Evolutionary conservation across 2,113 vertebrate species (phyloP), one percentile per base, ranked within the genome.

Genomic region (Alectura lathami): DNA sequence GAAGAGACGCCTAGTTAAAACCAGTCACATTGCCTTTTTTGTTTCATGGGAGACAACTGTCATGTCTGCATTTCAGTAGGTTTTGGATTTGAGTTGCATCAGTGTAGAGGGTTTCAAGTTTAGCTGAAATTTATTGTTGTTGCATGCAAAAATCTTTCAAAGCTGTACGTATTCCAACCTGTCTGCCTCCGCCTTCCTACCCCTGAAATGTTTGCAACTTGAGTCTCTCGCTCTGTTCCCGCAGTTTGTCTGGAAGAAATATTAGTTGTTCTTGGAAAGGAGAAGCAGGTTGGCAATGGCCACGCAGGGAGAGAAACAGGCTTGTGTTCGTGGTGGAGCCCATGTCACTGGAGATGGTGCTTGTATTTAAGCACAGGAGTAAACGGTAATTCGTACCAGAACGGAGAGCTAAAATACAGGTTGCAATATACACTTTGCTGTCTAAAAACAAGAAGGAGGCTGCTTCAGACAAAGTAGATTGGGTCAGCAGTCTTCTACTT

Each of bases 301-400:
- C 95, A 95, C 59, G 79, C 93, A 73, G 59, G 50, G 68, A n/a
- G 94, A 74, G 74, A 91, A 83, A 56, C 38, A 54, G 53, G 79
- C 92, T 98, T 97, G 66, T 34, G 50, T 96, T 96, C 91, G 94
- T 95, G 66, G 97, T 96, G 97, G 97, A 95, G 91, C 89, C 93
- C 89, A 83, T 95, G 96, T 94, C 72, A 24, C 24, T 97, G 94
- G 96, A 98, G 96, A 83, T 95, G 96, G 6, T 45, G 8, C 30
- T 9, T 69, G 9, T 69, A 54, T 85, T 97, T 95, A 91, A 86
- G 91, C 92, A 84, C 93, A 97, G 20, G 27, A 88, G 95, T 75
- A 95, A 93, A 89, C 42, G 93, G 50, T 48, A 94, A 84, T 93
- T 94, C 94, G 36, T 64, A 27, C 59, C 29, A 63, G 50, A 74